These are phyloP conservation scores for Monodelphis domestica DNA, from an alignment of 2,797 vertebrate genomes.

Conservation along the genomic window DNA sequence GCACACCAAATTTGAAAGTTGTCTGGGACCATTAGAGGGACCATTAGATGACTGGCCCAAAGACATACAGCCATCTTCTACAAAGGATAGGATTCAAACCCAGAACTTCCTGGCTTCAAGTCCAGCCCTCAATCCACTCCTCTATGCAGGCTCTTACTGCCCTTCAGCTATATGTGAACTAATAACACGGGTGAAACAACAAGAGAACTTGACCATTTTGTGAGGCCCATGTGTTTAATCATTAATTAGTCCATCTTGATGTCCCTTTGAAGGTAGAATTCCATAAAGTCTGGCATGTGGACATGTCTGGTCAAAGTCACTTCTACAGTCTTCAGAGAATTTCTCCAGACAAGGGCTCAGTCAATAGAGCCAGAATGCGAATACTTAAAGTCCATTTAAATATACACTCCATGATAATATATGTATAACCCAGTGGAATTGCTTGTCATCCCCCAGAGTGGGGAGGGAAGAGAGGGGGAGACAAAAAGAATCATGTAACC, in stretches of 20 bases:
- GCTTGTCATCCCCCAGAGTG: too few relatives aligned
- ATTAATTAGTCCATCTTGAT: neutral
- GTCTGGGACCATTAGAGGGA: neutral
- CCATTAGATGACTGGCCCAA: neutral
- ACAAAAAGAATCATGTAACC: too few relatives aligned
- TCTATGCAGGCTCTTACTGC: neutral
- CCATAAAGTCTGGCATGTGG: neutral
- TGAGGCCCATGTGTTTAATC: neutral
- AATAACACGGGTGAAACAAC: neutral
- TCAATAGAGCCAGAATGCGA: neutral
- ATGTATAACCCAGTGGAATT: too few relatives aligned
- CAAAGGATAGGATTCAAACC: neutral
- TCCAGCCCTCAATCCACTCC: neutral
- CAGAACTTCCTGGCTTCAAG: neutral
- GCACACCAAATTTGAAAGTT: neutral
- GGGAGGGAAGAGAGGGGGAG: too few relatives aligned
- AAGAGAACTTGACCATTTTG: neutral
- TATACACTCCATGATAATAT: too few relatives aligned
- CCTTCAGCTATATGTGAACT: neutral
- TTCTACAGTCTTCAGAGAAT: neutral
- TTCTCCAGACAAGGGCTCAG: neutral
- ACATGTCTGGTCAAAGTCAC: neutral
- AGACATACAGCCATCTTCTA: neutral
- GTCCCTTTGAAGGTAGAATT: constrained; percentile 7
- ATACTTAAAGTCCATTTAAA: too few relatives aligned